phyloP scores from a whole-genome alignment of 2,888 invertebrate genomes.

The Polymixis lichenea region DNA sequence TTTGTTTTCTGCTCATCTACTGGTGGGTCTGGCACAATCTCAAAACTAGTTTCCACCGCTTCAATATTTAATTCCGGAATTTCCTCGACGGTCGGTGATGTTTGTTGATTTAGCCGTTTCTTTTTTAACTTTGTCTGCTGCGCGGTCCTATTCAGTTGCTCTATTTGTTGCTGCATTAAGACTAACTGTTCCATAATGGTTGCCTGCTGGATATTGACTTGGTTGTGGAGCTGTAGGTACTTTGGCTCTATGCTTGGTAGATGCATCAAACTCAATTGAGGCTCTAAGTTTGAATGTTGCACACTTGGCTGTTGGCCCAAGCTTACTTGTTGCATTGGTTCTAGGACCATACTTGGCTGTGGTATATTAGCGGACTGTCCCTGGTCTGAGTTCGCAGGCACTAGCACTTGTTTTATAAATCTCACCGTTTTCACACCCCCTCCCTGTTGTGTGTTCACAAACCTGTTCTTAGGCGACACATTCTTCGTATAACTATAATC shows the following conservation, averaged over 20 bases:
- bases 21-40: neutral
- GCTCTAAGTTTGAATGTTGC: neutral
- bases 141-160: neutral
- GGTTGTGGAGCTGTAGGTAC: neutral
- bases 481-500: neutral
- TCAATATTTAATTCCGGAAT: neutral
- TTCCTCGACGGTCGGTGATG: neutral
- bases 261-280: neutral
- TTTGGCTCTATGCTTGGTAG: neutral
- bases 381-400: neutral
- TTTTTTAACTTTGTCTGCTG: neutral
- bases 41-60: neutral
- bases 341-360: neutral
- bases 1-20: neutral
- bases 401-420: conserved; percentile 8
- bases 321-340: neutral
- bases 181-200: conserved; percentile 14
- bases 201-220: neutral
- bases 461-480: neutral
- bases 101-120: neutral
- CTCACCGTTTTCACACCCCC: neutral
- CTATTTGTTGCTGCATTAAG: conserved; percentile 10
- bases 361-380: neutral
- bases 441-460: neutral
- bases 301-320: neutral